phyloP scores from a whole-genome alignment of 2,797 vertebrate species.

The Acipenser ruthenus region DNA sequence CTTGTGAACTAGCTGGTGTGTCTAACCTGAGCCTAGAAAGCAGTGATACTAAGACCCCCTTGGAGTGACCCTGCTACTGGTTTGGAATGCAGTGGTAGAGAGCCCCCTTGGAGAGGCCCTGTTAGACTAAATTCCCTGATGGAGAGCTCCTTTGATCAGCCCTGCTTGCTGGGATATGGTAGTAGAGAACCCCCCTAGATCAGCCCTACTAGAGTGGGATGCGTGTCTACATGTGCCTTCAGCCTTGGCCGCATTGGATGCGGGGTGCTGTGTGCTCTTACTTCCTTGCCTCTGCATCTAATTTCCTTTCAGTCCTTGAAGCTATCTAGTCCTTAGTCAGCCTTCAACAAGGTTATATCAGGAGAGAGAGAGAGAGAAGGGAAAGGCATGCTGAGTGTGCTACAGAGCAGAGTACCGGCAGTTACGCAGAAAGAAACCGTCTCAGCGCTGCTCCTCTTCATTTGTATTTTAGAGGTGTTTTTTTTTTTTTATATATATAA shows the following conservation, averaged over 20 bases:
- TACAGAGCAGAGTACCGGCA: no score
- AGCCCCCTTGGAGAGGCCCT: conserved; percentile 11
- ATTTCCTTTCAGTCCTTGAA: conserved; percentile 7
- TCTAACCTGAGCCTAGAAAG: no score
- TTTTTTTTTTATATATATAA: no score
- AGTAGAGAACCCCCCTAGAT: conserved; percentile 11
- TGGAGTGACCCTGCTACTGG: conserved; percentile 17
- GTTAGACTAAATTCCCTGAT: conserved; percentile 9
- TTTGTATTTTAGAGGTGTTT: no score
- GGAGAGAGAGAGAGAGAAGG: background rate
- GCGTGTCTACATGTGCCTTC: background rate
- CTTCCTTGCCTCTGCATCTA: background rate
- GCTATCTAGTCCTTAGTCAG: background rate
- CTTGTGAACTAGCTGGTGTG: no score
- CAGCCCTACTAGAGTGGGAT: background rate
- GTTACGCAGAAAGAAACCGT: no score
- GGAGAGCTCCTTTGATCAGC: background rate
- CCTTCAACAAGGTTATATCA: conserved; percentile 5
- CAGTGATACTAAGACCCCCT: conserved; percentile 9
- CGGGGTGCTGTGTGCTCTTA: background rate
- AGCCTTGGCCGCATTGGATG: background rate
- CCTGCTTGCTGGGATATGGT: background rate
- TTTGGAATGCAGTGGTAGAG: conserved; percentile 15
- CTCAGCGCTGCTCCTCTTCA: no score
- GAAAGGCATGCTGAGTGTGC: background rate